A percentile compares a stretch with the other conserved stretches of the same genome.
These are phyloP conservation scores for Pseudocheirus occidentalis DNA, from an alignment of 2,797 vertebrate genomes.

Conservation along the genomic window DNA sequence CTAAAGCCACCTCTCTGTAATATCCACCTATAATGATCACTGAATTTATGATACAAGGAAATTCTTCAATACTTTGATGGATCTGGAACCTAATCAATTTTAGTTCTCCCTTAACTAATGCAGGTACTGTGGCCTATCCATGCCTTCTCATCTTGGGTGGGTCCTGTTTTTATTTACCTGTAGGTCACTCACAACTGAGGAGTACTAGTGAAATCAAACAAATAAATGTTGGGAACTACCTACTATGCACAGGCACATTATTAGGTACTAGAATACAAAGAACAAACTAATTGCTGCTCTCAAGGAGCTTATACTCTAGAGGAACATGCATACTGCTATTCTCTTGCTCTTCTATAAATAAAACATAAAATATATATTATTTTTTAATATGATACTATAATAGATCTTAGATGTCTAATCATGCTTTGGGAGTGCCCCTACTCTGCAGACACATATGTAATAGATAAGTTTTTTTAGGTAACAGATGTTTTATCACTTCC, in stretches of 20 bases:
- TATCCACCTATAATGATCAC: neutral
- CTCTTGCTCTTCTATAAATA: neutral
- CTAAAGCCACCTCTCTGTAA: neutral
- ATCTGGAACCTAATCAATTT: neutral
- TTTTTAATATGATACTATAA: conserved; percentile 55
- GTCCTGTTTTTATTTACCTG: neutral
- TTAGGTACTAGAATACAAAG: neutral
- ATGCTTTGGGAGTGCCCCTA: conserved; percentile 14
- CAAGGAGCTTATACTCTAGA: neutral
- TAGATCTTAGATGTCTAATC: conserved; percentile 23
- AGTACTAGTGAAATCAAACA: neutral
- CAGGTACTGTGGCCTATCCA: neutral
- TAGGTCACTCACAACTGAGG: neutral
- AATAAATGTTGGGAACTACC: neutral
- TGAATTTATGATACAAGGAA: neutral
- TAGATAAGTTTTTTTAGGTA: neutral
- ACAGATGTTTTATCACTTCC: neutral
- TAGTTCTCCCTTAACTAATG: neutral
- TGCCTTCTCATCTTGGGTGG: neutral
- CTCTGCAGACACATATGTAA: neutral
- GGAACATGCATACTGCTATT: neutral
- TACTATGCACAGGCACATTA: neutral
- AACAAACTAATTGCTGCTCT: neutral
- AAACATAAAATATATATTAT: conserved; percentile 45
- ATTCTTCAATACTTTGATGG: neutral